Evolutionary conservation across 2,113 vertebrate species (phyloP).

Genomic region (Anhinga anhinga): DNA sequence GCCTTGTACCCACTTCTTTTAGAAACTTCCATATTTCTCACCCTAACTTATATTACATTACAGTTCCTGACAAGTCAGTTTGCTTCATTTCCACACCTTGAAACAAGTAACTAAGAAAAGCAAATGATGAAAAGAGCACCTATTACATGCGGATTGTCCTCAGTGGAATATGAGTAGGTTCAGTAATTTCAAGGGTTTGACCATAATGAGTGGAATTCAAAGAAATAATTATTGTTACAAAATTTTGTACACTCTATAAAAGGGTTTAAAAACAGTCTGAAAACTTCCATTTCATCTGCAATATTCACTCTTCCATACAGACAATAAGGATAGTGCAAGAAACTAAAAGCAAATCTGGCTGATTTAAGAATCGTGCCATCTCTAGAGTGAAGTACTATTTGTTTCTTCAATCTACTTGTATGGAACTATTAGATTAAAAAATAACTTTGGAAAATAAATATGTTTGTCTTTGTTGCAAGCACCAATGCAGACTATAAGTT

Average conservation of each 20-base stretch:
- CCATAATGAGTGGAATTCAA: not conserved
- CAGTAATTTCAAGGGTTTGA: not conserved
- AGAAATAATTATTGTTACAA: not conserved
- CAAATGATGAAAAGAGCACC: not conserved
- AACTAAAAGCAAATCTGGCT: not conserved
- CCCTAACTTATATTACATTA: not conserved
- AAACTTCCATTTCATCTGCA: not conserved
- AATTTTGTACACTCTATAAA: not conserved
- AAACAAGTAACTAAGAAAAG: not conserved
- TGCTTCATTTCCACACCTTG: not conserved
- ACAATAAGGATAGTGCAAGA: not conserved
- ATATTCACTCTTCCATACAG: not conserved
- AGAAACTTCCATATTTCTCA: not conserved
- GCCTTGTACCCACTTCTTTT: not conserved
- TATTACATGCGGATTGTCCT: not conserved
- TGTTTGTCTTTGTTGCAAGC: not conserved
- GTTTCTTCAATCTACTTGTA: not conserved
- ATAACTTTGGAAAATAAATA: not conserved
- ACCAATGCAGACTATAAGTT: not conserved
- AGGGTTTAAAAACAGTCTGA: not conserved
- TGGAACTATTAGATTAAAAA: not conserved
- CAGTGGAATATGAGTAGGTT: not conserved
- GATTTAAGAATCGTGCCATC: not conserved
- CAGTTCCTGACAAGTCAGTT: not conserved
- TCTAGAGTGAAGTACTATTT: not conserved